phyloP scores from a whole-genome alignment of 2,888 invertebrate genomes.

The Agrochola lychnidis region DNA sequence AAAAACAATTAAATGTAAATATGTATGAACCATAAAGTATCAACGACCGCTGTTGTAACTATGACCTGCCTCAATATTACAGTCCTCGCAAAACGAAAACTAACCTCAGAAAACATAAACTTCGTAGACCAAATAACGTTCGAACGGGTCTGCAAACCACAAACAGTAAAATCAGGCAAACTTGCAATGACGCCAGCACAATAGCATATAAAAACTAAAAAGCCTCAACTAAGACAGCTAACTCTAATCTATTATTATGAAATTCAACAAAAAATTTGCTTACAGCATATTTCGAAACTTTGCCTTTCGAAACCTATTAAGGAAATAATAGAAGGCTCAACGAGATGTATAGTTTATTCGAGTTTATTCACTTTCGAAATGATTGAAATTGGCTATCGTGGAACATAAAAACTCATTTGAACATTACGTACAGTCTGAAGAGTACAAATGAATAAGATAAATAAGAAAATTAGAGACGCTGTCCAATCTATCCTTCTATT shows the following conservation, averaged over 20 bases:
- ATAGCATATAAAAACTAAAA: constrained; percentile 52
- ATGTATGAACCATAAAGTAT: neutral
- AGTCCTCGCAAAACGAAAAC: constrained; percentile 24
- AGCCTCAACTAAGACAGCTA: constrained; percentile 35
- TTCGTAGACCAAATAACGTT: constrained; percentile 14
- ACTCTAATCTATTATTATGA: constrained; percentile 53
- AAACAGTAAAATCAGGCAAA: constrained; percentile 38
- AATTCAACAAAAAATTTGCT: constrained; percentile 48
- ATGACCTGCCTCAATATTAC: constrained; percentile 17
- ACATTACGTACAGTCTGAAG: neutral
- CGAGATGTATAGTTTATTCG: constrained; percentile 35
- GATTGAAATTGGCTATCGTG: constrained; percentile 23
- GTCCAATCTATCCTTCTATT: neutral
- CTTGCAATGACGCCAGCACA: constrained; percentile 41
- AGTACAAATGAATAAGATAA: neutral
- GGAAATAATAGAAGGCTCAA: constrained; percentile 42
- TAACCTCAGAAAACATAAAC: constrained; percentile 44
- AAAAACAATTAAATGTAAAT: constrained; percentile 1
- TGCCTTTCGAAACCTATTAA: constrained; percentile 40
- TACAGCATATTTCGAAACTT: constrained; percentile 38
- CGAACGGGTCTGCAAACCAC: constrained; percentile 40
- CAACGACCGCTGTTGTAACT: neutral
- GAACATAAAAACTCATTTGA: constrained; percentile 13
- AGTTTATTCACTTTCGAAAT: constrained; percentile 32
- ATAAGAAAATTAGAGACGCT: neutral